phyloP scores from a whole-genome alignment of 1,140 invertebrate species.

The Chlorops oryzae region DNA sequence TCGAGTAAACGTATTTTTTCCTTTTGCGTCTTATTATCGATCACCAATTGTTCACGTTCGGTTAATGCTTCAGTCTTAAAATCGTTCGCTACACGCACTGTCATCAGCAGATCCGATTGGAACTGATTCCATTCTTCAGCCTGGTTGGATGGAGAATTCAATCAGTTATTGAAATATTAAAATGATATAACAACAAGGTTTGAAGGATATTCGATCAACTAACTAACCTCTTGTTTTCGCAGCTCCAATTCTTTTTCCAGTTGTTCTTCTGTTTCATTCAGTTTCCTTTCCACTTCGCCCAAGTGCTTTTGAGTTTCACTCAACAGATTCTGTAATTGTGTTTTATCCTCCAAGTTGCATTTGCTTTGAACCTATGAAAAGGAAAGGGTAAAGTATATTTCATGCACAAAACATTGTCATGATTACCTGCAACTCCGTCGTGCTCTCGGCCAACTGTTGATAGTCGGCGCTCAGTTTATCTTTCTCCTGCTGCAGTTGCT shows the following conservation, averaged over 20 bases:
- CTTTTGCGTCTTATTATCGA: slow-evolving; percentile 75
- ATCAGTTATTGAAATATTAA: slow-evolving; percentile 5
- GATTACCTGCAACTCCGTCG: slow-evolving; percentile 64
- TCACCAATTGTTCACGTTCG: slow-evolving; percentile 71
- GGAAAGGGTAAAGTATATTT: slow-evolving; percentile 3
- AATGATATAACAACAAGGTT: slow-evolving; percentile 9
- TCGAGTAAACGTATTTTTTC: slow-evolving; percentile 71
- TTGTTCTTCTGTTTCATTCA: slow-evolving; percentile 54
- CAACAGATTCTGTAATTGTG: slow-evolving; percentile 60
- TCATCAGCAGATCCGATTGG: slow-evolving; percentile 85
- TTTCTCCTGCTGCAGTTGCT: slow-evolving; percentile 67
- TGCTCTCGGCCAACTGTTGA: slow-evolving; percentile 65
- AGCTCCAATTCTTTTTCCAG: slow-evolving; percentile 57
- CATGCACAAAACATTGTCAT: too few relatives aligned
- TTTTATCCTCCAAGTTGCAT: slow-evolving; percentile 70
- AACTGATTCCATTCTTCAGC: slow-evolving; percentile 88
- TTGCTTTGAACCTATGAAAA: slow-evolving; percentile 56
- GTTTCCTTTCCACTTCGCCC: slow-evolving; percentile 53
- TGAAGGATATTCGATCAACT: background rate
- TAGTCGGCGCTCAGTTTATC: slow-evolving; percentile 62
- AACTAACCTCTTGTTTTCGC: slow-evolving; percentile 52
- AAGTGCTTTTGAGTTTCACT: slow-evolving; percentile 63
- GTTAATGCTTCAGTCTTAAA: slow-evolving; percentile 84
- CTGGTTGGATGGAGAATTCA: slow-evolving; percentile 34
- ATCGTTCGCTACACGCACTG: slow-evolving; percentile 90